Conservation (phyloP, 2,113 vertebrate genomes). For the Gorsachius goisagi region DNA sequence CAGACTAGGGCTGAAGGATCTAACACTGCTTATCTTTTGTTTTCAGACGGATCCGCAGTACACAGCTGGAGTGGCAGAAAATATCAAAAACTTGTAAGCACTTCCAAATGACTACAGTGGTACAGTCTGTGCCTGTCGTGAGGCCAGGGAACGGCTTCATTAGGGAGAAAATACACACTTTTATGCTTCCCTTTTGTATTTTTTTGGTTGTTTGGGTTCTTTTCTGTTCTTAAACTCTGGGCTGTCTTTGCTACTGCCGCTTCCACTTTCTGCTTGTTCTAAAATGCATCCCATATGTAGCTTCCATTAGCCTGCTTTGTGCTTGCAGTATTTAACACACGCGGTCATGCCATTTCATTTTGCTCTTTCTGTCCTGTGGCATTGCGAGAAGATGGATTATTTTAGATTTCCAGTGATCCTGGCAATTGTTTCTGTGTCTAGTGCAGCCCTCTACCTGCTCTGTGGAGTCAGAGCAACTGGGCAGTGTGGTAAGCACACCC, state of each 20-base stretch:
- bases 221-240: not conserved
- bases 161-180: not conserved
- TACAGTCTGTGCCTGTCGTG: not conserved
- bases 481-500: not conserved
- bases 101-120: not conserved
- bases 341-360: not conserved
- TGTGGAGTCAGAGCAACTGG: not conserved
- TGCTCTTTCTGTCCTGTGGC: not conserved
- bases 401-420: slow-evolving; percentile 2
- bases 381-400: not conserved
- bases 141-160: not conserved
- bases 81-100: slow-evolving; percentile 84
- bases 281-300: not conserved
- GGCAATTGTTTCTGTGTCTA: not conserved
- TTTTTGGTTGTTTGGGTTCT: not conserved
- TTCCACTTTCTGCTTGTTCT: not conserved
- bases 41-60: slow-evolving; percentile 82
- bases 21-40: slow-evolving; percentile 52
- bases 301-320: not conserved
- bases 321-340: not conserved
- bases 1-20: not conserved
- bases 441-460: slow-evolving; percentile 14
- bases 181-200: not conserved
- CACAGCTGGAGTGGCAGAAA: slow-evolving; percentile 79
- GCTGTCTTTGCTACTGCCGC: not conserved